Evolutionary conservation across 2,113 vertebrate species (phyloP), one percentile per base, ranked within the genome.

Genomic region (Probosciger aterrimus): DNA sequence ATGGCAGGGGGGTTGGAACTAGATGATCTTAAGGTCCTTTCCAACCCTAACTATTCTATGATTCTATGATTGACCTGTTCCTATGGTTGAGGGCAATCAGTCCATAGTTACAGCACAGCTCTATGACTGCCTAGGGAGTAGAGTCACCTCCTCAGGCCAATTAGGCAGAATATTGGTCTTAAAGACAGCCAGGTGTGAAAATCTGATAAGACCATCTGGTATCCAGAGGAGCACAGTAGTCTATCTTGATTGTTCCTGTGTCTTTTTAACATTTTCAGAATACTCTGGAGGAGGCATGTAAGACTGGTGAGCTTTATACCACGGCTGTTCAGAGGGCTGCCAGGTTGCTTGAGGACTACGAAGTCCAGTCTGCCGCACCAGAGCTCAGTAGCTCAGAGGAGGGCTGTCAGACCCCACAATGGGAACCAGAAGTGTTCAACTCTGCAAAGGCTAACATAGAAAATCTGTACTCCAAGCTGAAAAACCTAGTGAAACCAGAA

Each of bases 391-490:
- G 90, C 53, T 93, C 92, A 13, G 78, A 91, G 62, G 76, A 97
- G 33, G 88, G 97, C 14, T 92, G 83, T 63, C 97, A 95, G 14
- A 73, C 70, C 85, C 46, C 50, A 95, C 77, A 35, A 11, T 20
- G 88, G 93, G 8, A 96, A 95, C 96, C 98, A 78, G 95, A 98
- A 41, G 97, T 98, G n/a, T 97, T 99, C 86, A 97, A 98, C 60
- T 95, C 95, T 33, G 76, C 97, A 14, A 59, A 98, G 44, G 93
- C 95, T 49, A 73, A 97, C 63, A 88, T 99, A 43, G 97, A 98
- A 93, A 95, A 88, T 19, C 93, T 98, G 68, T 82, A 52, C 4
- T 86, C 95, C 23, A 94, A 97, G 27, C 46, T 99, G 88, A 92
- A 96, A 41, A 90, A 75, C 37, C 14, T 98, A 22, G 96, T 86